Percentiles rank a stretch among this genome's conserved stretches.
phyloP scores from a whole-genome alignment of 2,888 invertebrate species.

The Acleris literana region DNA sequence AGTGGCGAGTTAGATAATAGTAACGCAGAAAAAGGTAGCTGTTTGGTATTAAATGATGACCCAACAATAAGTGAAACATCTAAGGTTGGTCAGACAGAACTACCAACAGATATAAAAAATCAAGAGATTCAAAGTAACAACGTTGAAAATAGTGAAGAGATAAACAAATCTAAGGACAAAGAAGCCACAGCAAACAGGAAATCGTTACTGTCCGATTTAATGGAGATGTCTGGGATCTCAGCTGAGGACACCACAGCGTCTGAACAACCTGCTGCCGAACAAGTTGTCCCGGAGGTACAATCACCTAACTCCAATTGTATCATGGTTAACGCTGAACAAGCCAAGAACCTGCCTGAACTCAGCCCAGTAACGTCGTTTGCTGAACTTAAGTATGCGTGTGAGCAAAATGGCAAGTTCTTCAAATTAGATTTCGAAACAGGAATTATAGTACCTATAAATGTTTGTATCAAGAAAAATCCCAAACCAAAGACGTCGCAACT shows the following conservation, averaged over 20 bases:
- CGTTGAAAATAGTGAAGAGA: not conserved
- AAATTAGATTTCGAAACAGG: slow-evolving; percentile 64
- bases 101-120: not conserved
- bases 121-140: not conserved
- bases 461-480: slow-evolving; percentile 58
- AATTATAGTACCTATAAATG: slow-evolving; percentile 59
- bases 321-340: slow-evolving; percentile 29
- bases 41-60: slow-evolving; percentile 1
- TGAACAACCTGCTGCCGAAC: slow-evolving; percentile 20
- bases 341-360: slow-evolving; percentile 41
- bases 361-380: slow-evolving; percentile 57
- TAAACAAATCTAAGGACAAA: slow-evolving; percentile 6
- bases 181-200: slow-evolving; percentile 48
- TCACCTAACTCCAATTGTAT: slow-evolving; percentile 10
- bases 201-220: slow-evolving; percentile 71
- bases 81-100: not conserved
- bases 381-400: slow-evolving; percentile 63
- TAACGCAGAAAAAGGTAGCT: not conserved
- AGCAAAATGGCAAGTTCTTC: slow-evolving; percentile 59
- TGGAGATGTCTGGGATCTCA: slow-evolving; percentile 78
- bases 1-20: slow-evolving; percentile 1
- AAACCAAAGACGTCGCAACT: slow-evolving; percentile 21
- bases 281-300: slow-evolving; percentile 18
- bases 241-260: slow-evolving; percentile 57
- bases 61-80: not conserved